Base-by-base conservation (phyloP, 2,797 vertebrate species). In the Cynodonichthys magdalenae region DNA sequence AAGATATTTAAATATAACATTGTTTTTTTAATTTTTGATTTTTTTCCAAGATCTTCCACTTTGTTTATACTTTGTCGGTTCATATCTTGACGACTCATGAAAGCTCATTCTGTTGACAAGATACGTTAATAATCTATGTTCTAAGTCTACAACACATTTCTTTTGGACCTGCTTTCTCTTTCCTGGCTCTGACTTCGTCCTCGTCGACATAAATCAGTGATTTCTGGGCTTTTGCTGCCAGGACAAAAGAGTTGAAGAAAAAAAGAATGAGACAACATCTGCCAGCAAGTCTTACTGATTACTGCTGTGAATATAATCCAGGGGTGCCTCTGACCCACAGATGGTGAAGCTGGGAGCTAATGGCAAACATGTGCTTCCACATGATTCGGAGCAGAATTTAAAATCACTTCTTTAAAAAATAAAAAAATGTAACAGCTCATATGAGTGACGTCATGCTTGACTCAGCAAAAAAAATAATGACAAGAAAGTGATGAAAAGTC, bases 51-150 rank as follows among this genome's bases (percentile, higher is more conserved):
- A 63, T n/a, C 44, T 59, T 65, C 29, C n/a, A 24, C 53, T 80
- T 28, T 52, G 20, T 55, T 74, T 24, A 3, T 6, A 31, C 41
- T 59, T 82, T 76, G 46, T 69, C 59, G 50, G 60, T 61, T 75
- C 71, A 80, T 83, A 86, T 88, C 83, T 66, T 44, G 46, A 48
- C 79, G 44, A 66, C 74, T 73, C 36, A 85, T 77, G 69, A 75
- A 53, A 55, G 24, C 28, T 69, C 15, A 19, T 47, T 72, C 6
- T 71, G 65, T 66, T 29, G 15, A 81, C 52, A 63, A 63, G 5
- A 73, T 56, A 66, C 50, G 74, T 44, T 53, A 71, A 67, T 60
- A 74, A 46, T 72, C 58, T 18, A 55, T 70, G 41, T 42, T 56
- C 18, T 12, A 8, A 68, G 62, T 63, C 66, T 72, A 75, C 61